These are phyloP conservation scores for Rhagium mordax DNA, from an alignment of 2,888 invertebrate species.

Conservation along the genomic window DNA sequence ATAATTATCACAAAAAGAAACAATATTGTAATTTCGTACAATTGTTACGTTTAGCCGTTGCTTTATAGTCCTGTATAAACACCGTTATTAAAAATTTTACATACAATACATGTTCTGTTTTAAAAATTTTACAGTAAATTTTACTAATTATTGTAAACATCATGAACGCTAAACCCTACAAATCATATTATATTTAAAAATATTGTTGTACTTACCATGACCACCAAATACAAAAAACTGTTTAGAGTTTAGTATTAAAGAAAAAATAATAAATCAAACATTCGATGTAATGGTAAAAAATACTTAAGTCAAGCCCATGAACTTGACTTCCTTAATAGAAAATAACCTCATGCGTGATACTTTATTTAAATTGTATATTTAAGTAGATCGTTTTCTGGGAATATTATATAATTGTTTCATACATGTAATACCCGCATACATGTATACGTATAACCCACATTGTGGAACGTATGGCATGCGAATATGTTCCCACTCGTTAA, in stretches of 20 bases:
- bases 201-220: no score
- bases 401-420: slow-evolving; percentile 50
- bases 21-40: slow-evolving; percentile 13
- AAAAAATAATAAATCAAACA: no score
- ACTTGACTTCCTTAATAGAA: slow-evolving; percentile 9
- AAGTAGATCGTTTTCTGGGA: slow-evolving; percentile 41
- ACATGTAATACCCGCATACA: slow-evolving; percentile 50
- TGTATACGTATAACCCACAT: slow-evolving; percentile 45
- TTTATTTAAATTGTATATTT: slow-evolving; percentile 37
- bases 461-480: slow-evolving; percentile 43
- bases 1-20: slow-evolving; percentile 1
- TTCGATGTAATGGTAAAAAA: no score
- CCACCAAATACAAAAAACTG: no score
- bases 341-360: slow-evolving; percentile 39
- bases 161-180: no score
- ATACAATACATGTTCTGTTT: not conserved
- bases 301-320: no score
- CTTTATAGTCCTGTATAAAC: not conserved
- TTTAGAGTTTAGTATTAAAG: no score
- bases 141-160: not conserved
- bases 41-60: not conserved
- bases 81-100: not conserved
- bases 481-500: slow-evolving; percentile 46
- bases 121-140: not conserved
- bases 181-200: no score